A percentile compares a stretch with the other conserved stretches of the same genome.
These are phyloP conservation scores for Saccostrea glomerata DNA, from an alignment of 1,140 invertebrate species.

Conservation along the genomic window DNA sequence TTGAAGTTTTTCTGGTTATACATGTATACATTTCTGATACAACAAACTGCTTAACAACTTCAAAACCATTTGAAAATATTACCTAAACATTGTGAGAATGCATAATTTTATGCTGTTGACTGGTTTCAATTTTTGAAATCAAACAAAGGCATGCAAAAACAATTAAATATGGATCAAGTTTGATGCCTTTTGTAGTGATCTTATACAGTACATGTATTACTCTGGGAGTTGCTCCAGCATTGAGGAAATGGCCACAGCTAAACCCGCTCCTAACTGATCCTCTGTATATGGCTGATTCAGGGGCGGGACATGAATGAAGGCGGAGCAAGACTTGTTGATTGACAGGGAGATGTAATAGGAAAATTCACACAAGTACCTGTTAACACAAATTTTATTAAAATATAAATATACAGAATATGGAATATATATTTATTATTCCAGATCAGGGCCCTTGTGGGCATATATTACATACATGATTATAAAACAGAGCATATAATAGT, in stretches of 20 bases:
- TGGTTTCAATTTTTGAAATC: too few relatives aligned
- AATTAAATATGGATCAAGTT: background rate
- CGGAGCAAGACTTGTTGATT: conserved; percentile 77
- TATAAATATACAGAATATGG: background rate
- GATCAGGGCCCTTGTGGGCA: too few relatives aligned
- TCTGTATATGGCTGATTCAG: conserved; percentile 76
- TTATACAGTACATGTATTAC: background rate
- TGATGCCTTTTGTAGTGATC: background rate
- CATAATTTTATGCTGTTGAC: too few relatives aligned
- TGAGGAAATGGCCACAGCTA: conserved; percentile 67
- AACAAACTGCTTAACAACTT: too few relatives aligned
- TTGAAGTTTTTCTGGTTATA: too few relatives aligned
- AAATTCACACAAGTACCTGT: conserved; percentile 81
- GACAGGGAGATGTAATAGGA: conserved; percentile 80
- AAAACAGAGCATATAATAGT: too few relatives aligned
- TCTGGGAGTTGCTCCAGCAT: conserved; percentile 69
- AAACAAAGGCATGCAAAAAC: background rate
- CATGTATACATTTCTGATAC: too few relatives aligned
- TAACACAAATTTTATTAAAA: background rate
- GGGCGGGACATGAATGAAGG: conserved; percentile 82
- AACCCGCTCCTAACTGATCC: conserved; percentile 70
- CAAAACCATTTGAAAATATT: too few relatives aligned
- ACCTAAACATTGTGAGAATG: too few relatives aligned
- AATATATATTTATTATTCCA: background rate
- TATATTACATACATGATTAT: too few relatives aligned